Evolutionary conservation across 2,888 invertebrate genomes (phyloP), one percentile per base, ranked within the genome.

Genomic region (Augiades crinisus): DNA sequence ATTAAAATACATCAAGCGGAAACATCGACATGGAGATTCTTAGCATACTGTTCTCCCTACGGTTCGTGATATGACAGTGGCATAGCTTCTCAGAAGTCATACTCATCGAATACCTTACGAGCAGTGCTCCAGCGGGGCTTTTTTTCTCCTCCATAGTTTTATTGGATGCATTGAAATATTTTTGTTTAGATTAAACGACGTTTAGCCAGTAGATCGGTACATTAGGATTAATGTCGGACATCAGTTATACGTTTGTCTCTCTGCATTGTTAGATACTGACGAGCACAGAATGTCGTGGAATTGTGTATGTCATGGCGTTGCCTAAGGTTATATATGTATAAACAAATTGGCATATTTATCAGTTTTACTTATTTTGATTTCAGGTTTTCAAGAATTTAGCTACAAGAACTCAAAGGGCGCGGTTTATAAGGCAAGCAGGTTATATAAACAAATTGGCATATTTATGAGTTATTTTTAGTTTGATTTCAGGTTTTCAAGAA

Each of bases 191-290:
- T 86, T 81, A 87, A 86, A 86, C 80, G 85, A 75, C 83, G 78
- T 81, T 83, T 85, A 80, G 72, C 68, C 72, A 73, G 70, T 70
- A 80, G 81, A 78, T 78, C 72, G 75, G 77, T 82, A 78, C 86
- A 87, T 88, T 86, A 85, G 88, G 86, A 87, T 89, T 88, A 87
- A 88, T 89, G 86, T 85, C 78, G 57, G 62, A 81, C 84, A 86
- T 86, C 85, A 83, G 77, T 87, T 78, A 78, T 71, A 64, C 64
- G 67, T 64, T 64, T 67, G 69, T 68, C 68, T 67, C 63, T 59
- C 57, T 61, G 57, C 57, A 63, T 62, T 65, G 62, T 64, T 62
- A 53, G 58, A 69, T 67, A 63, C 65, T 68, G 76, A 77, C 75
- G 65, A 65, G 78, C 75, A 75, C 67, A n/a, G n/a, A n/a, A n/a